A percentile compares a stretch with the other conserved stretches of the same genome.
phyloP scores from a whole-genome alignment of 2,113 vertebrate species.

The Strix uralensis region DNA sequence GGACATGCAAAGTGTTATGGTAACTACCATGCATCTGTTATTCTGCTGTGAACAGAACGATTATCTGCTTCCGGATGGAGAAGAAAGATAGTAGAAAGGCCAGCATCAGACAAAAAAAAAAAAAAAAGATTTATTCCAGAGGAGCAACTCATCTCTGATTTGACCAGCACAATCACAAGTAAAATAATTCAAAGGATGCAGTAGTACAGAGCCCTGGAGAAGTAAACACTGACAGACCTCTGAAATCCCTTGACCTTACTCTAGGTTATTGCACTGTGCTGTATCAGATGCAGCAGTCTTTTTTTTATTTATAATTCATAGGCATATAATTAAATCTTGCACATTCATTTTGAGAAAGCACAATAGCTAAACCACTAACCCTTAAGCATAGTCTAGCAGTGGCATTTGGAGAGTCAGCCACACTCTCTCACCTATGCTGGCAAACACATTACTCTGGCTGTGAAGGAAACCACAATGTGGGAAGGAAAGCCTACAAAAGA shows the following conservation, averaged over 20 bases:
- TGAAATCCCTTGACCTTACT: conserved; percentile 55
- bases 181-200: conserved; percentile 38
- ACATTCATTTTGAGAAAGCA: conserved; percentile 51
- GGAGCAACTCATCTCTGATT: background rate
- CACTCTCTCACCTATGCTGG: conserved; percentile 83
- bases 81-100: background rate
- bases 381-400: conserved; percentile 53
- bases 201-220: conserved; percentile 6
- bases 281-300: background rate
- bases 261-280: conserved; percentile 43
- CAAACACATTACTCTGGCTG: conserved; percentile 80
- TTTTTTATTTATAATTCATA: conserved; percentile 61
- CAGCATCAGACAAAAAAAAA: background rate
- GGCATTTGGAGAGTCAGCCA: conserved; percentile 65
- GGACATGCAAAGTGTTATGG: conserved; percentile 48
- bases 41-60: conserved; percentile 39
- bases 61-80: conserved; percentile 25
- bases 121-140: background rate
- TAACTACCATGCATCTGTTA: conserved; percentile 56
- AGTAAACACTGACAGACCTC: conserved; percentile 28
- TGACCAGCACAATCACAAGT: background rate
- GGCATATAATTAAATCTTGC: conserved; percentile 61
- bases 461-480: conserved; percentile 87
- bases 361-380: conserved; percentile 46
- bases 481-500: conserved; percentile 84